Conservation (phyloP, 2,797 vertebrate genomes). For the Danio jaintianensis region DNA sequence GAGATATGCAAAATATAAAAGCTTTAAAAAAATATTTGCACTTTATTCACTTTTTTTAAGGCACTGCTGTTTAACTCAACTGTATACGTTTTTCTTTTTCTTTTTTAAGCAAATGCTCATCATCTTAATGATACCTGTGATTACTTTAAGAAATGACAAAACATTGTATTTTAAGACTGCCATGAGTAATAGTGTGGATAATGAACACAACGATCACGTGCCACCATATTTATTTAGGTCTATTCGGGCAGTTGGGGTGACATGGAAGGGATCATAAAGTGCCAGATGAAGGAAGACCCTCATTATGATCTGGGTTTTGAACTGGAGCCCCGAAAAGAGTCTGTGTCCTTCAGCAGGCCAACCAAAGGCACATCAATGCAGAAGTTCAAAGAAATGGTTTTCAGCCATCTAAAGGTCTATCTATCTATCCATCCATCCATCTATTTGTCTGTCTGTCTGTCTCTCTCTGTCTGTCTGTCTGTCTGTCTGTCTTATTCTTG, state of each 20-base stretch:
- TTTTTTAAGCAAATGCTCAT: too few relatives aligned
- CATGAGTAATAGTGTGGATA: background rate
- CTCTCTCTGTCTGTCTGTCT: too few relatives aligned
- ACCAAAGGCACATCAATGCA: constrained; percentile 96
- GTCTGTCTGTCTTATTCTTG: too few relatives aligned
- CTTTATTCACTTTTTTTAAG: too few relatives aligned
- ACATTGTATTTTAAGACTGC: constrained; percentile 4
- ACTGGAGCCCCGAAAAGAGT: constrained; percentile 88
- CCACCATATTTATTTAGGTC: constrained; percentile 75
- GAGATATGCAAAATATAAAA: too few relatives aligned
- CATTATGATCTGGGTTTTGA: constrained; percentile 88
- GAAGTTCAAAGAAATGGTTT: constrained; percentile 97
- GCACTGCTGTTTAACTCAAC: too few relatives aligned
- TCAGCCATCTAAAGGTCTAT: constrained; percentile 85
- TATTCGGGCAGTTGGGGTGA: constrained; percentile 96
- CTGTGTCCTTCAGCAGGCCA: constrained; percentile 89
- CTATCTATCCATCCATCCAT: too few relatives aligned
- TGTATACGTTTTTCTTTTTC: too few relatives aligned
- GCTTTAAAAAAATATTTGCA: too few relatives aligned
- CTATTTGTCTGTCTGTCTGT: background rate
- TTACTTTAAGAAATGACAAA: background rate
- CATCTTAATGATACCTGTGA: background rate
- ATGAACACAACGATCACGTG: background rate
- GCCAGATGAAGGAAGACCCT: constrained; percentile 89
- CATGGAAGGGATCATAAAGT: constrained; percentile 93